Base-by-base conservation (phyloP, 2,888 invertebrate species). In the Cosmopolites sordidus region DNA sequence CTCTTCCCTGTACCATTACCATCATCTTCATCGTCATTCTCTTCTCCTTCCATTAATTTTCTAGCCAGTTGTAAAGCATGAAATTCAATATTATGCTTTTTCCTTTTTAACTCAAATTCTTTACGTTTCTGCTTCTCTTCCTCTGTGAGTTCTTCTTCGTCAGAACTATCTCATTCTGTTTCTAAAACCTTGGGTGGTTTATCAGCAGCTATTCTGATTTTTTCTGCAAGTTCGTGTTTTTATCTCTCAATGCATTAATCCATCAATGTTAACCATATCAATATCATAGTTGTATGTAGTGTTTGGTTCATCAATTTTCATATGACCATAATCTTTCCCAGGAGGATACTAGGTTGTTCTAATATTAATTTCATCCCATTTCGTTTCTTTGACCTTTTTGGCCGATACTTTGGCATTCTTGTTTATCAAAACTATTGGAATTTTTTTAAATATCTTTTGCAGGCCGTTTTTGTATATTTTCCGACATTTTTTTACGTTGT, bases 291-390 rank as follows among this genome's bases (percentile, higher is more conserved):
- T 83, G 66, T 82, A 91, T 0, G 99, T 99, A 17, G 99, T 99
- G 75, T 97, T 97, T 1, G 99, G 98, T 75, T 99, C 99, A 67
- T 94, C 92, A 60, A 90, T 86, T 76, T 98, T 99, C 96, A 98
- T 98, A 70, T 95, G 95, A 6, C 99, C 99, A 75, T 99, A 99
- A 76, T 98, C 98, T 77, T 99, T 99, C 73, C 94, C 94, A 16
- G 90, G 81, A 38, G 99, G 99, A 78, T 99, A 99, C 68, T 95
- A 85, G 1, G 99, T 99, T 62, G 95, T 96, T 65, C 98, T 82
- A 62, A 99, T 98, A 76, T 99, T 99, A 85, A 96, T 92, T 78
- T 99, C 99, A 75, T 99, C 99, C 79, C 92, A 95, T 80, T 93
- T 89, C 69, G 92, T 82, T 64, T 81, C 79, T 65, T 82, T 81